A percentile compares a stretch with the other conserved stretches of the same genome.
Evolutionary conservation across 2,888 invertebrate genomes (phyloP).

Genomic region (Leptinotarsa peninsularis): DNA sequence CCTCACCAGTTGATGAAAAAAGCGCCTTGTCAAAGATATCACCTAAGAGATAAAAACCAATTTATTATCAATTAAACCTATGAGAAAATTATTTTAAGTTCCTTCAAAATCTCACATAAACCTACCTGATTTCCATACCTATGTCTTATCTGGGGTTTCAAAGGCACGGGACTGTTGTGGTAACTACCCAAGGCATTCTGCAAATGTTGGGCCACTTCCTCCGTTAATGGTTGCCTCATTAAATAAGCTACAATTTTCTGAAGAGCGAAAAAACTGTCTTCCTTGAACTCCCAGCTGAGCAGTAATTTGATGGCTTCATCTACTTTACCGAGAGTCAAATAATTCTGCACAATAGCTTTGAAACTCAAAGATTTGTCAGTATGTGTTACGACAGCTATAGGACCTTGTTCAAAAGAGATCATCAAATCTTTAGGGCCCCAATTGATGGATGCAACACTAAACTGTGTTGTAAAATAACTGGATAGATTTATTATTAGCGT

Average conservation of each 20-base stretch:
- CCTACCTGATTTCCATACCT: slow-evolving; percentile 75
- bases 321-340: slow-evolving; percentile 73
- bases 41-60: slow-evolving; percentile 67
- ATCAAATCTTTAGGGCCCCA: slow-evolving; percentile 66
- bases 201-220: slow-evolving; percentile 74
- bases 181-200: slow-evolving; percentile 86
- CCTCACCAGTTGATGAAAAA: slow-evolving; percentile 87
- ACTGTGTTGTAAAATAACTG: slow-evolving; percentile 68
- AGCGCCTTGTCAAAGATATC: slow-evolving; percentile 84
- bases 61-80: no score
- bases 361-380: slow-evolving; percentile 57
- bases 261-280: slow-evolving; percentile 79
- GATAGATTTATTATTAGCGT: slow-evolving; percentile 75
- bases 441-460: slow-evolving; percentile 58
- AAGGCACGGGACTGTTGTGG: slow-evolving; percentile 76
- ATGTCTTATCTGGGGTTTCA: slow-evolving; percentile 76
- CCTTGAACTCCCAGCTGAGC: slow-evolving; percentile 78
- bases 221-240: slow-evolving; percentile 71
- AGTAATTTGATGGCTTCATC: slow-evolving; percentile 78
- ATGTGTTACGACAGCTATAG: slow-evolving; percentile 65
- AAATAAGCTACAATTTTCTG: slow-evolving; percentile 79
- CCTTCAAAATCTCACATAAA: background rate
- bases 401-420: slow-evolving; percentile 74
- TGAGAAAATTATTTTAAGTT: no score
- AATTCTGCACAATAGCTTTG: slow-evolving; percentile 65